Percentiles rank a stretch among this genome's conserved stretches.
Conservation (phyloP, 1,140 invertebrate species). For the Pemphigus obesinymphae region DNA sequence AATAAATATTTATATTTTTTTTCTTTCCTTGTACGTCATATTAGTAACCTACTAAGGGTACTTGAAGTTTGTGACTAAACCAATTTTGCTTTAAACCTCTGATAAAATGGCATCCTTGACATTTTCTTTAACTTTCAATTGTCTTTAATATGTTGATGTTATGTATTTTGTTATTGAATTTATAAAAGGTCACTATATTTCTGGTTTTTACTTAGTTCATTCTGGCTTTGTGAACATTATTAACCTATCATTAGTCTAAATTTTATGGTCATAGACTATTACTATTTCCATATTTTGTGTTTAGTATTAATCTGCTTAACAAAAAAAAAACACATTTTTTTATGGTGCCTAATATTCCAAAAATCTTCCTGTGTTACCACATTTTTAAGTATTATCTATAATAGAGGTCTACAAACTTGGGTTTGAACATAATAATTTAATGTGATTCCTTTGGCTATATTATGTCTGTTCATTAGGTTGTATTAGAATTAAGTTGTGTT, state of each 20-base stretch:
- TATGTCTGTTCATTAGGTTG: slow-evolving; percentile 31
- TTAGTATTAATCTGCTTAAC: neutral
- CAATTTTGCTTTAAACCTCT: neutral
- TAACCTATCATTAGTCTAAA: neutral
- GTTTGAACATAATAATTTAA: neutral
- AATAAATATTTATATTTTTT: slow-evolving; percentile 38
- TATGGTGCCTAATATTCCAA: too few species aligned
- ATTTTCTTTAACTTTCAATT: neutral
- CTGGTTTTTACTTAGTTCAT: slow-evolving; percentile 19
- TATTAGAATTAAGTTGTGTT: slow-evolving; percentile 18
- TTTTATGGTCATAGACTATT: neutral
- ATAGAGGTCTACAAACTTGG: neutral
- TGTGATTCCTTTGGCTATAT: neutral
- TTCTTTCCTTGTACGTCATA: slow-evolving; percentile 30
- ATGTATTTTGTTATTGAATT: slow-evolving; percentile 9
- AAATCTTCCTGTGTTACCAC: neutral
- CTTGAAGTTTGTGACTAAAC: neutral
- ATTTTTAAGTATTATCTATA: neutral
- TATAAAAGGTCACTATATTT: neutral
- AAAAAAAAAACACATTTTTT: neutral
- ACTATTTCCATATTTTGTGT: neutral
- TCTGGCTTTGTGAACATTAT: slow-evolving; percentile 12
- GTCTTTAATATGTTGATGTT: neutral
- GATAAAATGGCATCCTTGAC: neutral
- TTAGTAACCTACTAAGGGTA: neutral